Base-by-base conservation (phyloP, 1,140 invertebrate species). In the Condylostylus longicornis region DNA sequence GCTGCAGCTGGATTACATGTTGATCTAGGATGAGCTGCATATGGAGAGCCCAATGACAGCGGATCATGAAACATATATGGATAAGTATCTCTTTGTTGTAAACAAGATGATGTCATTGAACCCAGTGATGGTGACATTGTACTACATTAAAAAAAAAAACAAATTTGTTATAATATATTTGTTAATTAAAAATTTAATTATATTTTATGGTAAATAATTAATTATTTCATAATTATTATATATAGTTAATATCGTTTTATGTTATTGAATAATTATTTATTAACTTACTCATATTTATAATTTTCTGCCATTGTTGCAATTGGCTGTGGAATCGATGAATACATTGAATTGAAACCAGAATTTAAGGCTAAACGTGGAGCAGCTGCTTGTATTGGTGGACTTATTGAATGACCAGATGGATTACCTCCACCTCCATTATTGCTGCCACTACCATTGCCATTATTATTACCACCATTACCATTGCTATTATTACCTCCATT, bases 11-110 rank as follows among this genome's bases (percentile, higher is more conserved):
- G 73, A 47, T 74, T 75, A 42, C 72, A 68, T 3, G 72, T 69
- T 50, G 64, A 67, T 57, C 70, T 53, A 68, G 66, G 62, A 71
- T 67, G 69, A 69, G 60, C 67, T 62, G 44, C 72, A 68, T 78
- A 79, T 45, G 74, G 70, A 29, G 72, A 70, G 49, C 75, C 76
- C 21, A 87, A 68, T 30, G 81, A 80, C 50, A 93, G 64, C 18
- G 83, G 82, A 62, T 90, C 84, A 63, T 89, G 84, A 64, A 94
- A 85, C 81, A 94, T 93, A 67, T 89, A 89, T 7, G 87, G 85
- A 64, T 93, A 93, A 39, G 76, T 77, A 45, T 87, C 71, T n/a
- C 84, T 70, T 66, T 88, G 85, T 62, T 93, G 87, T 38, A 93
- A 71, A 61, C 88, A 94, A 53, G 85, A 85, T 43, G 79, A 74